These are phyloP conservation scores for Amphipoea lucens DNA, from an alignment of 2,888 invertebrate species.

Conservation along the genomic window DNA sequence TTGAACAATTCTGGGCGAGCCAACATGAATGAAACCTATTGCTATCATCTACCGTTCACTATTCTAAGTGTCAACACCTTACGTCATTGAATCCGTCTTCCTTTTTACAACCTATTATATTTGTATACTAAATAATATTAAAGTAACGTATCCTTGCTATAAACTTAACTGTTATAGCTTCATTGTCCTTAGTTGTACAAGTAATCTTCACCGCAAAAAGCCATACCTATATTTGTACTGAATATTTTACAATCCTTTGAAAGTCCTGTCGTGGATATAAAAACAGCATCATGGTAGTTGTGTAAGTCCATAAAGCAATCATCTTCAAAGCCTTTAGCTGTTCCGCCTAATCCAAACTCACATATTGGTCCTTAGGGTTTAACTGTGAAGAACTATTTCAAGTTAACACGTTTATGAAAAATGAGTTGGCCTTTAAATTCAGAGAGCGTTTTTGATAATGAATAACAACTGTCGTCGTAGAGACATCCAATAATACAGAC, in stretches of 20 bases:
- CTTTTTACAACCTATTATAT: constrained; percentile 54
- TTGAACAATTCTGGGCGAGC: neutral
- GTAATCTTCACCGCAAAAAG: constrained; percentile 44
- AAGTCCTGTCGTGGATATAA: constrained; percentile 22
- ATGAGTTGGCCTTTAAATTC: rapidly evolving
- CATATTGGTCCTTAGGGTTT: neutral
- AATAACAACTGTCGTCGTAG: neutral
- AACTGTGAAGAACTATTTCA: neutral
- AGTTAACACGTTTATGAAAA: neutral
- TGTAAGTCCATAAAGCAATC: constrained; percentile 3
- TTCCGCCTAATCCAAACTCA: neutral
- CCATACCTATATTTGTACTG: constrained; percentile 24
- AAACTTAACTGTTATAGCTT: constrained; percentile 51
- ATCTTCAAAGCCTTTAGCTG: neutral
- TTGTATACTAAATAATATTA: constrained; percentile 41
- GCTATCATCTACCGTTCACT: neutral
- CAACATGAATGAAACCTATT: neutral
- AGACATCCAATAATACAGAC: neutral
- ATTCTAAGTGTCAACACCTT: constrained; percentile 11
- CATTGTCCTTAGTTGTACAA: constrained; percentile 55
- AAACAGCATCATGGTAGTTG: constrained; percentile 6
- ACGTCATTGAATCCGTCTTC: constrained; percentile 41
- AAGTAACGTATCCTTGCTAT: constrained; percentile 51
- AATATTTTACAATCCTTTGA: constrained; percentile 41
- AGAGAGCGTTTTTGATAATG: neutral